A percentile compares a stretch with the other conserved stretches of the same genome.
These are phyloP conservation scores for Poecilobothrus nobilitatus DNA, from an alignment of 2,888 invertebrate genomes.

Conservation along the genomic window DNA sequence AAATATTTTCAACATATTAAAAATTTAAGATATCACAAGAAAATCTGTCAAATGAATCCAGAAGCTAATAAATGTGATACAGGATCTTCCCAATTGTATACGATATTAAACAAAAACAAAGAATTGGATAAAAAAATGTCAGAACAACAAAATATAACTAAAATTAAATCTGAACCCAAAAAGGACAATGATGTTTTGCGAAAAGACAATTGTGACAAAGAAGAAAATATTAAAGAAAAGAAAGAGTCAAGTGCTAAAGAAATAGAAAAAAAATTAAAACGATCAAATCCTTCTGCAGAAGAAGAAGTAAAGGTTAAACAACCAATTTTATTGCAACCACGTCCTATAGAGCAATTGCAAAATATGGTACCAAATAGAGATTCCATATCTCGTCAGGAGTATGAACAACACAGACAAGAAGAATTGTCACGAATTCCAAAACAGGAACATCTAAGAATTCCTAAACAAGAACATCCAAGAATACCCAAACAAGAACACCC, in stretches of 20 bases:
- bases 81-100: background rate
- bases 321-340: background rate
- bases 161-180: background rate
- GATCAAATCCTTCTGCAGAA: background rate
- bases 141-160: background rate
- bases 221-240: background rate
- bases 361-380: background rate
- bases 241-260: background rate
- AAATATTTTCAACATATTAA: background rate
- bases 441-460: background rate
- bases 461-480: background rate
- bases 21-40: background rate
- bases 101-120: slow-evolving; percentile 5
- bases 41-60: background rate
- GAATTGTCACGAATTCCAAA: background rate
- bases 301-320: background rate
- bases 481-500: background rate
- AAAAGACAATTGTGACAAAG: background rate
- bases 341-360: background rate
- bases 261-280: background rate
- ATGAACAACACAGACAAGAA: background rate
- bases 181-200: background rate
- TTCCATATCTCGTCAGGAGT: background rate
- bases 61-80: background rate
- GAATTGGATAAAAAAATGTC: background rate